phyloP scores from a whole-genome alignment of 2,888 invertebrate genomes.

The Aphodius sticticus region DNA sequence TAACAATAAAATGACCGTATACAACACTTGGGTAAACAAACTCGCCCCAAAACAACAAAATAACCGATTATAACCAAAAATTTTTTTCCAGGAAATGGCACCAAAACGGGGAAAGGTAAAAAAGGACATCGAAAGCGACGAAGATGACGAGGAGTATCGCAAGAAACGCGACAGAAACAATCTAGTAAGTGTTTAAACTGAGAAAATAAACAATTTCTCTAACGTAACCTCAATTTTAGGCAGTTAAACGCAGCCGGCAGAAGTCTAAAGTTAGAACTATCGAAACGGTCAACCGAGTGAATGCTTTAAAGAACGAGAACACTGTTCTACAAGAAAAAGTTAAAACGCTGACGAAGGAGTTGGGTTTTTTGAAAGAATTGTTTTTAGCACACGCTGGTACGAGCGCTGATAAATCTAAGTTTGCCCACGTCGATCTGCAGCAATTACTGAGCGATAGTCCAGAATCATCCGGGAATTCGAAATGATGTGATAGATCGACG shows the following conservation, averaged over 20 bases:
- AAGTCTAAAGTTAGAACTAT: slow-evolving; percentile 81
- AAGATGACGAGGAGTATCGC: slow-evolving; percentile 74
- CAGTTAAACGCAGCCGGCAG: slow-evolving; percentile 82
- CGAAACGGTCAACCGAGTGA: slow-evolving; percentile 78
- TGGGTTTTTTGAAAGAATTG: slow-evolving; percentile 81
- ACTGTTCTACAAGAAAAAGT: slow-evolving; percentile 83
- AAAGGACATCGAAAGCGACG: slow-evolving; percentile 69
- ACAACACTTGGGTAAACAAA: slow-evolving; percentile 33
- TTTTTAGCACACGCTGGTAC: slow-evolving; percentile 82
- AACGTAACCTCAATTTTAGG: slow-evolving; percentile 61
- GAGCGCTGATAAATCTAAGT: slow-evolving; percentile 62
- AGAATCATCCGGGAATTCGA: not conserved
- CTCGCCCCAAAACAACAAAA: not conserved
- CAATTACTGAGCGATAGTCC: slow-evolving; percentile 65
- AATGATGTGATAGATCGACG: not conserved
- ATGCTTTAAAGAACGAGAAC: slow-evolving; percentile 79
- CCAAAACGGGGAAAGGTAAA: slow-evolving; percentile 54
- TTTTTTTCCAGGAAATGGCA: slow-evolving; percentile 48
- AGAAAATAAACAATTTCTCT: not conserved
- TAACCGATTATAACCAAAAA: slow-evolving; percentile 9
- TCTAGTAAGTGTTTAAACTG: slow-evolving; percentile 62
- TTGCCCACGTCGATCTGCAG: slow-evolving; percentile 66
- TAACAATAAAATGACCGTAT: slow-evolving; percentile 23
- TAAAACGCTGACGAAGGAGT: slow-evolving; percentile 80
- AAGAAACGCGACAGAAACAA: slow-evolving; percentile 80